A percentile compares a stretch with the other conserved stretches of the same genome.
These are phyloP conservation scores for Bombus pascuorum DNA, from an alignment of 1,140 invertebrate genomes.

Conservation along the genomic window DNA sequence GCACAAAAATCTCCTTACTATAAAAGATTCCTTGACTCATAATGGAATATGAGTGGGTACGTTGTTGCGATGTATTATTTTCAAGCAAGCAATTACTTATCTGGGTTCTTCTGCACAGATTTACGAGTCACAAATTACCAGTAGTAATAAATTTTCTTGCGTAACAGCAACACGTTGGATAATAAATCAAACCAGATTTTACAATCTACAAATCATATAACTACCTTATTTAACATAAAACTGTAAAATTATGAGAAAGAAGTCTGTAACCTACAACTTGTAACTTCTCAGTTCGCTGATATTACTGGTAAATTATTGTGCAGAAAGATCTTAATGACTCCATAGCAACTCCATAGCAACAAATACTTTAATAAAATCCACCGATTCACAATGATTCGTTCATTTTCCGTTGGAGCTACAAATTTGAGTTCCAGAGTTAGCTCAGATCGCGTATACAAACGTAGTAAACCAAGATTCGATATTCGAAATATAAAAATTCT, in stretches of 20 bases:
- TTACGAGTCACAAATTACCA: not conserved
- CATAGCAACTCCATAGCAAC: no score
- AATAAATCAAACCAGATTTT: not conserved
- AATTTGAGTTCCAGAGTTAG: no score
- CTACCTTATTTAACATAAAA: not conserved
- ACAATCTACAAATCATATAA: not conserved
- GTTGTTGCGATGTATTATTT: not conserved
- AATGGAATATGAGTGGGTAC: not conserved
- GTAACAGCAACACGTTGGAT: not conserved
- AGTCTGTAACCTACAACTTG: not conserved
- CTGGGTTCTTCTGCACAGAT: not conserved
- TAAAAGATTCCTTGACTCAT: no score
- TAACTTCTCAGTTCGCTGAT: not conserved
- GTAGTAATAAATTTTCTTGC: not conserved
- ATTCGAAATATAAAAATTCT: not conserved
- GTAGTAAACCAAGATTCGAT: no score
- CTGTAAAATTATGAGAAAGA: not conserved
- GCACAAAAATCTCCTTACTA: no score
- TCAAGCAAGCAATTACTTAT: not conserved
- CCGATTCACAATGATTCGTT: no score
- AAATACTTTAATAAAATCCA: no score
- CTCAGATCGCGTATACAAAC: no score
- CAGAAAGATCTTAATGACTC: no score
- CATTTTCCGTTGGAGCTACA: no score
- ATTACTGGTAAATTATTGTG: no score